Base-by-base conservation (phyloP, 2,797 vertebrate genomes). In the Helostoma temminkii region DNA sequence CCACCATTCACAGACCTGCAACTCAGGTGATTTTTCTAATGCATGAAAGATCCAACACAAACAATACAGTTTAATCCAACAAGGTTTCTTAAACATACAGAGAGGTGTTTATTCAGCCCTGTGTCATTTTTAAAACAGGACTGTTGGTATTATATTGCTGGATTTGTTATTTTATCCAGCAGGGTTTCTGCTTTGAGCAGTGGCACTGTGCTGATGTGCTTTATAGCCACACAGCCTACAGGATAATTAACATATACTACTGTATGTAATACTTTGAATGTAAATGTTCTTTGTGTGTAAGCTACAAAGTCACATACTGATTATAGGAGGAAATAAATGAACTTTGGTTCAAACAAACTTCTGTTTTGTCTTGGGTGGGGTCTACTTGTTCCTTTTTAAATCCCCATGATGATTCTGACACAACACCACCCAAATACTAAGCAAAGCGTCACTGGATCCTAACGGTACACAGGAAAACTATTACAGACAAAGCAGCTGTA, bases 371-470 rank as follows among this genome's bases (percentile, higher is more conserved):
- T 55, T 53, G 77, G 84, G 81, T 66, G 74, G 42, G 49, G 68
- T 42, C 22, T 9, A 66, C 21, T 41, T 37, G 4, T n/a, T 67
- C 22, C 45, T 55, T 53, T 12, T 22, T 2, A 26, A 66, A 46
- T 43, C 43, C 43, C 21, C 19, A 10, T 46, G 36, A 6, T 18
- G 42, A 6, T 64, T 55, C 42, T 25, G 57, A 26, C 78, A n/a
- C 48, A 62, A 9, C 68, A 56, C 60, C 71, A 69, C 61, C 66
- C 72, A 55, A 11, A 41, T 24, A 30, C 32, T 67, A 15, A 53
- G 34, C 41, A 41, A 73, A 53, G 82, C 53, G 55, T 87, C 76
- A 85, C 0, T 10, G 41, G 64, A 83, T 79, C 74, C 80, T 63
- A 59, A 75, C 76, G 73, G 62, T 18, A 46, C 37, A 63, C 53